phyloP scores from a whole-genome alignment of 1,140 invertebrate species.

The Mamestra configurata region DNA sequence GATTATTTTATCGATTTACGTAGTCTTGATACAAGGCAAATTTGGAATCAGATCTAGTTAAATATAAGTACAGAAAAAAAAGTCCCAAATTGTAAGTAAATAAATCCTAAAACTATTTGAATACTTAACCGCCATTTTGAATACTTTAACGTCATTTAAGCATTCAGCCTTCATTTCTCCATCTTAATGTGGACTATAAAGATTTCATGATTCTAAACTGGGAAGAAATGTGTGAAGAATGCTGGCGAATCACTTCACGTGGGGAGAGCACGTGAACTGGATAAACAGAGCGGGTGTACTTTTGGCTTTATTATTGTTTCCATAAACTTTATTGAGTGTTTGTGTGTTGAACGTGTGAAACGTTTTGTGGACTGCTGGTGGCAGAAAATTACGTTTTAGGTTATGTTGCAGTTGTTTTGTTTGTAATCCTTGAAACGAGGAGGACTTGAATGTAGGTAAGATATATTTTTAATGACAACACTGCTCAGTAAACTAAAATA shows the following conservation, averaged over 20 bases:
- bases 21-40: too few species aligned
- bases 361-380: neutral
- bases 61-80: neutral
- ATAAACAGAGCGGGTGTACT: conserved; percentile 14
- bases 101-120: neutral
- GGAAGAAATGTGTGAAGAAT: conserved; percentile 16
- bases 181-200: conserved; percentile 15
- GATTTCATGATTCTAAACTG: conserved; percentile 31
- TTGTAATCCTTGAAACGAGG: too few species aligned
- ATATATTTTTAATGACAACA: too few species aligned
- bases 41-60: neutral
- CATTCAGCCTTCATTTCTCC: neutral
- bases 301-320: conserved; percentile 42
- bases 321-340: conserved; percentile 27
- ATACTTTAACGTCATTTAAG: neutral
- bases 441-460: too few species aligned
- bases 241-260: conserved; percentile 19
- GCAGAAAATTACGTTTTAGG: neutral
- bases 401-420: too few species aligned
- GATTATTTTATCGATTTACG: too few species aligned
- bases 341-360: conserved; percentile 15
- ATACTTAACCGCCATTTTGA: neutral
- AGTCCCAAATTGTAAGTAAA: neutral
- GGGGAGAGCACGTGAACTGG: conserved; percentile 2
- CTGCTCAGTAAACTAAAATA: too few species aligned